phyloP scores from a whole-genome alignment of 64 coral and sea anemone genomes.

The Exaiptasia diaphana region DNA sequence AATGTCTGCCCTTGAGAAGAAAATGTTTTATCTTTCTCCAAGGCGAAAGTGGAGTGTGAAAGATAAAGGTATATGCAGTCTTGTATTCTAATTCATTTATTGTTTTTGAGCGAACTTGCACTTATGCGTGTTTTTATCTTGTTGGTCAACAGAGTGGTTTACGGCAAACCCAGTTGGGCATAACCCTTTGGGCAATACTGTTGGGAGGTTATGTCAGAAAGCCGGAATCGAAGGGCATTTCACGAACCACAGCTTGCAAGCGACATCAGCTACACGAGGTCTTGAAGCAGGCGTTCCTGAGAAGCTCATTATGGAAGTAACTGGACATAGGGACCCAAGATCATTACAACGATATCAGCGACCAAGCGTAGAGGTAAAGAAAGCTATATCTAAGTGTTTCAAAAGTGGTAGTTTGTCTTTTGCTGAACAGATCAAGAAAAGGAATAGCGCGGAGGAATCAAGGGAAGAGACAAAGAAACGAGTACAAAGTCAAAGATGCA shows the following conservation, averaged over 20 bases:
- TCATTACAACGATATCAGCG: slow-evolving; percentile 16
- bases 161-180: slow-evolving; percentile 8
- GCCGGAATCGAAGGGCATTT: slow-evolving; percentile 24
- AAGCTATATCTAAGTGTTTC: slow-evolving; percentile 2
- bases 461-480: too few relatives aligned
- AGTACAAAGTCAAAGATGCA: too few relatives aligned
- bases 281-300: slow-evolving; percentile 5
- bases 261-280: slow-evolving; percentile 4
- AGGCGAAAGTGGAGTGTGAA: not conserved
- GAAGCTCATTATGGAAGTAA: not conserved
- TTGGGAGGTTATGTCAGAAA: not conserved
- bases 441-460: not conserved
- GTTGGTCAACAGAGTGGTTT: slow-evolving; percentile 10
- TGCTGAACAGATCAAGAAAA: slow-evolving; percentile 8
- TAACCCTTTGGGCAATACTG: slow-evolving; percentile 9
- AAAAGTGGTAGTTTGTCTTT: not conserved
- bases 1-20: not conserved
- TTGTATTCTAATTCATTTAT: not conserved
- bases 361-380: not conserved
- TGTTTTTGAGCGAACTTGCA: not conserved
- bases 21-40: not conserved
- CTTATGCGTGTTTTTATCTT: not conserved
- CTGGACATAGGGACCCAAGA: not conserved
- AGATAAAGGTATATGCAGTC: not conserved
- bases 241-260: slow-evolving; percentile 22